Conservation (phyloP, 2,113 vertebrate genomes). For the Scolopax mira region DNA sequence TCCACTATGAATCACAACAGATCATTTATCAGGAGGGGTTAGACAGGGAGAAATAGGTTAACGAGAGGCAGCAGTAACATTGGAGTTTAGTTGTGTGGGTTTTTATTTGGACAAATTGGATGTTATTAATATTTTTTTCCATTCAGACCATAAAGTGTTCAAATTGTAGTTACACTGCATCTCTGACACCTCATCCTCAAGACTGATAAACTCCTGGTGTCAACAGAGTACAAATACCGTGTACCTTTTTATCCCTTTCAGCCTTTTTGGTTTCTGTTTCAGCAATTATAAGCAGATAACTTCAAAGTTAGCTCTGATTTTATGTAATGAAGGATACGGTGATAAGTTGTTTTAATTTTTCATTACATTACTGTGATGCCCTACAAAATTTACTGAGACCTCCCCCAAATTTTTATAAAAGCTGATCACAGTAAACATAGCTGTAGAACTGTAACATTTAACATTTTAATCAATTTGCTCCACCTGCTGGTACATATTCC, state of each 20-base stretch:
- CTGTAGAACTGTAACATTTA: background rate
- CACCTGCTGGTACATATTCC: slow-evolving; percentile 7
- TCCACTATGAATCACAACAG: background rate
- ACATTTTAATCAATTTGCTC: background rate
- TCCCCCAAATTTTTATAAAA: background rate
- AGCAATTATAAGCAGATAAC: background rate
- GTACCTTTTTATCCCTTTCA: background rate
- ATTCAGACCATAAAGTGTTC: background rate
- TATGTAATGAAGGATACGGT: background rate
- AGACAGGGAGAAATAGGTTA: background rate
- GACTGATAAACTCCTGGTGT: background rate
- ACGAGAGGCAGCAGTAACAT: background rate
- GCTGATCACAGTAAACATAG: background rate
- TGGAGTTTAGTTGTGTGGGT: background rate
- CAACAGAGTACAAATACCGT: background rate
- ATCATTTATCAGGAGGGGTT: background rate
- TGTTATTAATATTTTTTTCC: background rate
- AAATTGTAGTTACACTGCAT: background rate
- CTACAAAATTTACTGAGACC: background rate
- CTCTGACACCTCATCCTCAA: background rate
- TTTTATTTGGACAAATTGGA: background rate
- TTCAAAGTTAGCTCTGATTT: background rate
- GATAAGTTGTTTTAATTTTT: background rate
- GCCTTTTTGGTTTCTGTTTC: background rate
- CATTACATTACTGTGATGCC: background rate